Evolutionary conservation across 2,888 invertebrate species (phyloP).

Genomic region (Troglohyphantes excavatus): DNA sequence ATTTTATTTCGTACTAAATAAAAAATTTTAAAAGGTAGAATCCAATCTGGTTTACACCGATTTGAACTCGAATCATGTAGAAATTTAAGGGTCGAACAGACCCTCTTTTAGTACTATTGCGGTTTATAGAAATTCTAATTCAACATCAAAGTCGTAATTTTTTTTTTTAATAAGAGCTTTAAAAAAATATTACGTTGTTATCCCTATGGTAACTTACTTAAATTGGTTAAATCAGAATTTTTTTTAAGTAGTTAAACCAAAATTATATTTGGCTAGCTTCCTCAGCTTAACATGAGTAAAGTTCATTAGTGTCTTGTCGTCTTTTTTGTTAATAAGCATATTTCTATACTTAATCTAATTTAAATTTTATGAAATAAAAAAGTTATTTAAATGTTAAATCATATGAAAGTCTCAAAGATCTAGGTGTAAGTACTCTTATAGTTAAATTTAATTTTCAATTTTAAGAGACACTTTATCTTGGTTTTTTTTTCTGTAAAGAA

Average conservation of each 20-base stretch:
- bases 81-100: conserved; percentile 90
- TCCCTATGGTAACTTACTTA: conserved; percentile 90
- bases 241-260: conserved; percentile 28
- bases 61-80: conserved; percentile 95
- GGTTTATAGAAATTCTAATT: conserved; percentile 88
- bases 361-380: conserved; percentile 83
- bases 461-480: too few species aligned
- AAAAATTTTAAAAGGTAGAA: conserved; percentile 87
- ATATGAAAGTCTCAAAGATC: too few species aligned
- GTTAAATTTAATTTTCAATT: too few species aligned
- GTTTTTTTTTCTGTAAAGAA: too few species aligned
- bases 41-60: conserved; percentile 92
- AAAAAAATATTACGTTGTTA: conserved; percentile 91
- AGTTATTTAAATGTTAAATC: conserved; percentile 87
- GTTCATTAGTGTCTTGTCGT: conserved; percentile 92
- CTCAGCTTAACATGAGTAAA: conserved; percentile 84
- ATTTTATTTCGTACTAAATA: conserved; percentile 91
- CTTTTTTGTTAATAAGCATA: conserved; percentile 87
- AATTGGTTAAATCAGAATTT: conserved; percentile 66
- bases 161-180: conserved; percentile 89
- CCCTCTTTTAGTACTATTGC: conserved; percentile 85
- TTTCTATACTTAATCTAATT: conserved; percentile 87
- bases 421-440: too few species aligned
- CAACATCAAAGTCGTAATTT: conserved; percentile 95
- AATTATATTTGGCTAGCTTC: conserved; percentile 78